Evolutionary conservation across 1,140 invertebrate genomes (phyloP), one percentile per base, ranked within the genome.

Genomic region (Tetraneura akinire): DNA sequence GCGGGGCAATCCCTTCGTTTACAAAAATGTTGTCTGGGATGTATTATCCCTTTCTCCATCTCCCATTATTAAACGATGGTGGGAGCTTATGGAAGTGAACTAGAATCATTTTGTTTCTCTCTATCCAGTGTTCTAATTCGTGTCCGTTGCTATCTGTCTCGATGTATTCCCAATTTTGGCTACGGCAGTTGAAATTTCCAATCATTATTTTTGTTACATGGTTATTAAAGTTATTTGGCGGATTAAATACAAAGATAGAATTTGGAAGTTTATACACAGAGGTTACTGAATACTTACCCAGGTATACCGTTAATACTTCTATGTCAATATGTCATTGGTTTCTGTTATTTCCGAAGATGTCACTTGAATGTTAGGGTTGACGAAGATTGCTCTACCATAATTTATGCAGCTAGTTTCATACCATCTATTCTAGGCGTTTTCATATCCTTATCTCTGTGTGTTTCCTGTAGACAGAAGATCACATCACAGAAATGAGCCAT

Each of bases 11-110:
- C 26, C n/a, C 16, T 66, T 42, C 60, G 14, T 32, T 49, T 47
- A 66, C 62, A 80, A 70, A 80, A 18, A 80, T 80, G 60, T 80
- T 80, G 23, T 80, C 80, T 37, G 62, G 80, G 23, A 70, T 80
- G 32, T 70, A 80, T n/a, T n/a, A n/a, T 14, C 62, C 60, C 11
- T 18, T 66, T 66, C 26, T 80, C 80, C 80, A 80, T 16, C 42
- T 66, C 5, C 32, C 80, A 16, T 64, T 80, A 66, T 68, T 45
- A 49, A 70, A 80, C 8, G 42, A 80, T 37, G 2, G 1, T 37
- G 62, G 62, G 10, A 66, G 26, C 45, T 80, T 47, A 37, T 53
- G 16, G 32, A 70, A 62, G 47, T 80, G 62, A 23, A 80, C 45
- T 51, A 70, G 80, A 14, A 8, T 80, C 3, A 80, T 57, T 29